A percentile compares a stretch with the other conserved stretches of the same genome.
Conservation (phyloP, 2,797 vertebrate species). For the Thunnus albacares region DNA sequence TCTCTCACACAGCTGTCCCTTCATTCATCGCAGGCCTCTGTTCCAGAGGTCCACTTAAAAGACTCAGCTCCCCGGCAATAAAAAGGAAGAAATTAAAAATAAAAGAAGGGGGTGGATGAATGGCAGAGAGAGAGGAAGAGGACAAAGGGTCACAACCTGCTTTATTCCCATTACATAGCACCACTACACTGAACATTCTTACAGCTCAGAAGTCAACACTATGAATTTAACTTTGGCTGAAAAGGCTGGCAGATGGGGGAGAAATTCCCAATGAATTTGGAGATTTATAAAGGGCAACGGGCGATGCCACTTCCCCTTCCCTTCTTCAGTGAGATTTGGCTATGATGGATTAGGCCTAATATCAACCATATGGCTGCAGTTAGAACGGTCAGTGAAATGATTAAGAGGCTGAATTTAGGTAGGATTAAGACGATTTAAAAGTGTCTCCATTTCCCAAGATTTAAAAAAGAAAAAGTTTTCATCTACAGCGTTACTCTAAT, state of each 20-base stretch:
- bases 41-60: conserved; percentile 81
- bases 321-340: conserved; percentile 68
- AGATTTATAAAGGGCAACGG: conserved; percentile 77
- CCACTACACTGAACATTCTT: conserved; percentile 62
- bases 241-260: conserved; percentile 39
- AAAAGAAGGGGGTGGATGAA: conserved; percentile 75
- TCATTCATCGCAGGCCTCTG: conserved; percentile 75
- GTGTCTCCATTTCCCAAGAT: conserved; percentile 72
- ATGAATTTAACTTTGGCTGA: conserved; percentile 26
- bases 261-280: conserved; percentile 67
- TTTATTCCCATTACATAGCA: conserved; percentile 77
- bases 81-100: conserved; percentile 82
- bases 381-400: conserved; percentile 68
- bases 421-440: conserved; percentile 81
- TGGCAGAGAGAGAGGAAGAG: conserved; percentile 69
- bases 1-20: conserved; percentile 83
- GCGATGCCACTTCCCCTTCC: conserved; percentile 81
- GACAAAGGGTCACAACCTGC: conserved; percentile 76
- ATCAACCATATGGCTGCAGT: conserved; percentile 84
- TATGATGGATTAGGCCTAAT: conserved; percentile 83
- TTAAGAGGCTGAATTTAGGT: conserved; percentile 75
- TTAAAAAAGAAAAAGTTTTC: conserved; percentile 41
- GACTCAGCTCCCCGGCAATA: conserved; percentile 78
- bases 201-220: conserved; percentile 53
- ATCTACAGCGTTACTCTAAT: conserved; percentile 70